Base-by-base conservation (phyloP, 1,140 invertebrate species). In the Trachymyrmex cornetzi region DNA sequence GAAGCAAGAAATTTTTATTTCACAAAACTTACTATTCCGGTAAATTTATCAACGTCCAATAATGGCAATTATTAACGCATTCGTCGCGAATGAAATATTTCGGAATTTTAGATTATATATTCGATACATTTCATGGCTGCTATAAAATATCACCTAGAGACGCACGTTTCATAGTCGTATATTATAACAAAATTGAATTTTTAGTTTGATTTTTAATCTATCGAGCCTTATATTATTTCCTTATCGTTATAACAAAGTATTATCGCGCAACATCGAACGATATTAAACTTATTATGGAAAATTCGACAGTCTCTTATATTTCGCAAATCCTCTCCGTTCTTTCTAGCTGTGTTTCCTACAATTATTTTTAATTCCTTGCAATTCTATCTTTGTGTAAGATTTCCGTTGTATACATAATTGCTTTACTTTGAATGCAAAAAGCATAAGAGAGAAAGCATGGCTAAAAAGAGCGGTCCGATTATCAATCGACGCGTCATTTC, bases 291-390 rank as follows among this genome's bases (percentile, higher is more conserved):
- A 84, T 59, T 74, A 72, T 84, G 27, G 44, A 75, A 84, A 75
- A 84, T 74, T 75, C 80, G 69, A 84, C 69, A 84, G 80, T 84
- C 55, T 84, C 38, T 61, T 61, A 38, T 24, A 55, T 61, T 61
- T n/a, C 24, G 27, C 38, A 61, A 74, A 82, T 59, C 19, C 9
- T 19, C 4, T 44, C 16, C 34, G 30, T 71, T 55, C 27, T 74
- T 63, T 61, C 44, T 19, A 48, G 69, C 27, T 50, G 38, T 57
- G 27, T 50, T 69, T 69, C 50, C 38, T 61, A 71, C 38, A 24
- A 14, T 82, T 55, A 0, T 48, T 30, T 19, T 55, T 66, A 75
- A 44, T 59, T 69, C 9, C 16, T n/a, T 69, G 14, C 11, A 24
- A 69, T 44, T 81, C n/a, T 24, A 57, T 16, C 3, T 5, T 27